Conservation (phyloP, 1,140 invertebrate species). For the Calliphora vicina region DNA sequence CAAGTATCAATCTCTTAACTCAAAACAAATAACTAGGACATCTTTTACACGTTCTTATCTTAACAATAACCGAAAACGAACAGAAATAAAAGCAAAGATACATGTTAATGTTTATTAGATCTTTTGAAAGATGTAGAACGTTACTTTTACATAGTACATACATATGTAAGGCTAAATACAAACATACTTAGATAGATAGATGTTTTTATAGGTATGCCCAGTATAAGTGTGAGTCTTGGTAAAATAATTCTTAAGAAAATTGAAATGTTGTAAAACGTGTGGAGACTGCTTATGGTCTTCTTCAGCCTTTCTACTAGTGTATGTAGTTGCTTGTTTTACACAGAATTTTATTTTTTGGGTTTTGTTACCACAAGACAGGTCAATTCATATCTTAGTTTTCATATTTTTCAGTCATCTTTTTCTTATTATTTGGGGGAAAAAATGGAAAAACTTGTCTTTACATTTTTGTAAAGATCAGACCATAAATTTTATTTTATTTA, state of each 20-base stretch:
- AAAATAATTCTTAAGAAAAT: background rate
- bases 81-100: background rate
- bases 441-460: background rate
- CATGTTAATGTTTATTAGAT: conserved; percentile 14
- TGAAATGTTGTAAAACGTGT: conserved; percentile 13
- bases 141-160: no score
- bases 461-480: background rate
- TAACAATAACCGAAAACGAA: background rate
- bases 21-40: background rate
- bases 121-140: background rate
- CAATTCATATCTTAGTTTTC: background rate
- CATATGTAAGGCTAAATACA: no score
- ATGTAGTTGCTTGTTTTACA: no score
- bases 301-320: background rate
- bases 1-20: background rate
- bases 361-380: background rate
- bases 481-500: background rate
- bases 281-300: background rate
- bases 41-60: conserved; percentile 13
- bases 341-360: background rate
- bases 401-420: background rate
- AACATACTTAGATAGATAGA: no score
- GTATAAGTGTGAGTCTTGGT: background rate
- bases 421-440: background rate
- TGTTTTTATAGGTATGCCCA: no score